These are phyloP conservation scores for Cynodonichthys magdalenae DNA, from an alignment of 2,797 vertebrate genomes.

Conservation along the genomic window DNA sequence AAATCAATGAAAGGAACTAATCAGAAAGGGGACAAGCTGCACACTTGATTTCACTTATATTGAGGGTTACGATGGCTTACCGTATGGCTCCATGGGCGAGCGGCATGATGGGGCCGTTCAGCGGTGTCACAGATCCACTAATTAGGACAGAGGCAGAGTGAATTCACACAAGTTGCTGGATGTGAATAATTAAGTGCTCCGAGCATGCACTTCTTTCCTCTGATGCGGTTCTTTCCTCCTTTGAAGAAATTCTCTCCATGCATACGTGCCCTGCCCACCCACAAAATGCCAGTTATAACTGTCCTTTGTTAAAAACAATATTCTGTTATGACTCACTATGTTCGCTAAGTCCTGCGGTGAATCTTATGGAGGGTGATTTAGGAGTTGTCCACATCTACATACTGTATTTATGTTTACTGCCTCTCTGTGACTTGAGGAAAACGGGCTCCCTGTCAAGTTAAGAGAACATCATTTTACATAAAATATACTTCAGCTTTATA, in stretches of 20 bases:
- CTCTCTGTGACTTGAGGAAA: conserved; percentile 35
- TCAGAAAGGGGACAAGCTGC: conserved; percentile 65
- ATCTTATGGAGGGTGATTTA: conserved; percentile 30
- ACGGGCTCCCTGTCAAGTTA: conserved; percentile 29
- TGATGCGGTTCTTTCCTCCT: conserved; percentile 74
- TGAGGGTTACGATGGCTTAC: conserved; percentile 57
- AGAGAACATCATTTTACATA: conserved; percentile 41
- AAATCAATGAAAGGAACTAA: conserved; percentile 78
- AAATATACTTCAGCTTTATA: conserved; percentile 23
- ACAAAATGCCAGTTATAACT: conserved; percentile 78
- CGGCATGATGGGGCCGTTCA: conserved; percentile 61
- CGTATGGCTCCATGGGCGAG: conserved; percentile 46
- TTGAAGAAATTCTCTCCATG: conserved; percentile 69
- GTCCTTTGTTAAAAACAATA: conserved; percentile 81
- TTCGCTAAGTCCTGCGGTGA: conserved; percentile 43
- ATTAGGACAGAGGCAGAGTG: conserved; percentile 75
- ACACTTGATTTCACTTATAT: conserved; percentile 71
- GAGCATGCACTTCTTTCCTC: conserved; percentile 78
- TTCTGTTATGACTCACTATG: conserved; percentile 79
- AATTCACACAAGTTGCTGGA: conserved; percentile 75
- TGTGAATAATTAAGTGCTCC: conserved; percentile 82
- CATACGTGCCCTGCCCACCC: conserved; percentile 5
- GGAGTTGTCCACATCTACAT: conserved; percentile 10
- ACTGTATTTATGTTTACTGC: conserved; percentile 27
- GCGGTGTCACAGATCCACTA: conserved; percentile 73